These are phyloP conservation scores for Tethea ocularis DNA, from an alignment of 2,888 invertebrate species.

Conservation along the genomic window DNA sequence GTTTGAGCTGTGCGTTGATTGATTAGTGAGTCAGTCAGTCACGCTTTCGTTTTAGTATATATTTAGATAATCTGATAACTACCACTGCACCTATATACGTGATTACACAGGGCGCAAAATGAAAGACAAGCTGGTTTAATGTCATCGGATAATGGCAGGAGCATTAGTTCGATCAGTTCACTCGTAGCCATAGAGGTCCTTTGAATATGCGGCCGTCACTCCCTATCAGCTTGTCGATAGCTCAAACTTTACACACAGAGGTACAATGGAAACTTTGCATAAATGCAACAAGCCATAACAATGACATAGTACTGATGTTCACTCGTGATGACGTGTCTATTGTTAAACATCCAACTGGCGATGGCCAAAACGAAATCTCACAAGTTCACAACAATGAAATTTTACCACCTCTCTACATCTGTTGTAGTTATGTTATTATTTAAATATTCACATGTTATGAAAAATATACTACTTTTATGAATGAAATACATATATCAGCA, in stretches of 20 bases:
- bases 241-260: slow-evolving; percentile 73
- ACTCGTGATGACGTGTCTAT: slow-evolving; percentile 50
- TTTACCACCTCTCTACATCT: too few species aligned
- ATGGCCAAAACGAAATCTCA: slow-evolving; percentile 31
- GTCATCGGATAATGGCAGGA: slow-evolving; percentile 23
- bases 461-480: too few species aligned
- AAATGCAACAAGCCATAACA: slow-evolving; percentile 60
- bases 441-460: too few species aligned
- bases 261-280: slow-evolving; percentile 73
- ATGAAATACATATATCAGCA: too few species aligned
- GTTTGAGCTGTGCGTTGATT: too few species aligned
- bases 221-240: slow-evolving; percentile 72
- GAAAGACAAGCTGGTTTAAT: background rate
- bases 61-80: too few species aligned
- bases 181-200: slow-evolving; percentile 57
- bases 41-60: too few species aligned
- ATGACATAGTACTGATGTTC: slow-evolving; percentile 63
- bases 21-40: too few species aligned
- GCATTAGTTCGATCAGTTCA: slow-evolving; percentile 48
- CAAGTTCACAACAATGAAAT: too few species aligned
- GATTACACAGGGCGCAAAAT: too few species aligned
- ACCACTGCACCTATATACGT: too few species aligned
- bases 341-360: slow-evolving; percentile 42
- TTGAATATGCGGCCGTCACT: slow-evolving; percentile 61
- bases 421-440: too few species aligned